Conservation (phyloP, 2,113 vertebrate species). For the Serilophus lunatus region DNA sequence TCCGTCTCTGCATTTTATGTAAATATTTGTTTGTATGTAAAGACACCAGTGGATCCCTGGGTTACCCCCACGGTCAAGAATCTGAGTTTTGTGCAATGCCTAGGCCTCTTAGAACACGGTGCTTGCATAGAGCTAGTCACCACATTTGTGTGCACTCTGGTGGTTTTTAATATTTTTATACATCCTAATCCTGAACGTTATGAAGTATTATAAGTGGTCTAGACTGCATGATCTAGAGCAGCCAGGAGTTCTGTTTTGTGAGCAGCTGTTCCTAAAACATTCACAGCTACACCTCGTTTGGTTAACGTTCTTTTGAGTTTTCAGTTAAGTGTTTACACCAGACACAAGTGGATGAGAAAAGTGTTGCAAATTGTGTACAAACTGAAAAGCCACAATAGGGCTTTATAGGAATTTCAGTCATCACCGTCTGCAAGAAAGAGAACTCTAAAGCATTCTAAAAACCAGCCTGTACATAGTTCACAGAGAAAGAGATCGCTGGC, state of each 20-base stretch:
- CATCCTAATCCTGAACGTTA: conserved; percentile 45
- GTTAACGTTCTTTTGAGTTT: conserved; percentile 23
- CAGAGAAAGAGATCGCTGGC: neutral
- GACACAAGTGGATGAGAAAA: neutral
- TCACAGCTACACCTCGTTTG: conserved; percentile 32
- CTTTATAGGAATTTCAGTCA: conserved; percentile 4
- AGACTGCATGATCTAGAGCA: conserved; percentile 58
- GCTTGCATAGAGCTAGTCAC: conserved; percentile 58
- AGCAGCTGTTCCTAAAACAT: neutral
- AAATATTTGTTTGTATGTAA: conserved; percentile 60
- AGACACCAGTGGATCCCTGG: conserved; percentile 45
- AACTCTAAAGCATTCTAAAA: conserved; percentile 9
- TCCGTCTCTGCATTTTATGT: conserved; percentile 36
- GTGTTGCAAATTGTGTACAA: neutral
- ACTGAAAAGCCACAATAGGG: neutral
- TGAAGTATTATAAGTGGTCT: conserved; percentile 41
- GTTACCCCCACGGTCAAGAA: neutral
- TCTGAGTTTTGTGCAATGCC: conserved; percentile 45
- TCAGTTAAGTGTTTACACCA: conserved; percentile 30
- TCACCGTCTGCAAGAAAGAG: conserved; percentile 35
- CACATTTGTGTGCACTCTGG: conserved; percentile 54
- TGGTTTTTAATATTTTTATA: conserved; percentile 66
- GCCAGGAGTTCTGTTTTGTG: conserved; percentile 6
- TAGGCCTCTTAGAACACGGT: conserved; percentile 55
- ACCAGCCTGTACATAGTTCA: conserved; percentile 46